Base-by-base conservation (phyloP, 2,888 invertebrate genomes). In the Neoitamus cyanurus region DNA sequence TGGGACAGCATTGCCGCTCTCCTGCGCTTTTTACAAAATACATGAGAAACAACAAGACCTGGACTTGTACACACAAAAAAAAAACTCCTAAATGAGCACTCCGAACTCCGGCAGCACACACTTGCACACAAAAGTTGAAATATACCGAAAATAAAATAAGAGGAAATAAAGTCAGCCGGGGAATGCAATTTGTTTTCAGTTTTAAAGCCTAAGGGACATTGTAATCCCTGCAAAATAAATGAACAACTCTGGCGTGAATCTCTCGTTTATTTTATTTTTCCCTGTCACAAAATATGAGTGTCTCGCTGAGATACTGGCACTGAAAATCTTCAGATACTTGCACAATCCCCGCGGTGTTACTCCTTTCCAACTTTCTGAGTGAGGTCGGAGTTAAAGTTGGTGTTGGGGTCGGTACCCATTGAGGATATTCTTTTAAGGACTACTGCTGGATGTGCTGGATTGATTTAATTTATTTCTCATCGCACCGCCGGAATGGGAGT, bases 221-320 rank as follows among this genome's bases (percentile, higher is more conserved):
- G 58, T 78, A 78, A 78, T 78, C 78, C 78, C 30, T 78, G 78
- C 48, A 48, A 78, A 78, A 78, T 78, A 78, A 78, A 78, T 78
- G 78, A 58, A 31, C 78, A 78, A 78, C 78, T 78, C 46, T 78
- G 78, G 78, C 58, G 78, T 78, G 75, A 78, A 78, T 78, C 78
- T 58, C 31, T 78, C 48, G 48, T 75, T 42, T 75, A 48, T 25
- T 78, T 78, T 78, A 78, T 78, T 48, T n/a, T 58, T 58, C 58
- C 20, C 58, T 78, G 78, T 78, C 78, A 78, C 48, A 48, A 78
- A 78, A 78, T 78, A 48, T 78, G 78, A 78, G 75, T 75, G 75
- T 75, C 28, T 75, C 42, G 42, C 20, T 13, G 75, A 75, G 75
- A 75, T 75, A 75, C 42, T 25, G 75, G 13, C 7, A n/a, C 25